Evolutionary conservation across 1,140 invertebrate genomes (phyloP), one percentile per base, ranked within the genome.

Genomic region (Drosophila pachea): DNA sequence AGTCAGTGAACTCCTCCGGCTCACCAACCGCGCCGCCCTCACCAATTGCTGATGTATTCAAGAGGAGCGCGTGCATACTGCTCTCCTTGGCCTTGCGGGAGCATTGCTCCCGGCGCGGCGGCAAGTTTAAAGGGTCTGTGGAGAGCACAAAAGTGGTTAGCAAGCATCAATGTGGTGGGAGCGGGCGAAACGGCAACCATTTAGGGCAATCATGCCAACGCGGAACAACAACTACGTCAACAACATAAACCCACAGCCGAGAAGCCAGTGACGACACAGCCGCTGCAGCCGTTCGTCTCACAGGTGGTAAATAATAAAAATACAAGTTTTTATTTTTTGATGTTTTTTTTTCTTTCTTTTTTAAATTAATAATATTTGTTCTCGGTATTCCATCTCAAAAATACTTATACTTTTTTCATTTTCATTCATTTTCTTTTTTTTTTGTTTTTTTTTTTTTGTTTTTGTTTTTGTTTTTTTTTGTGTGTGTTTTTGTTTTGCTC

Each of bases 41-140:
- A 59, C 68, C 72, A 50, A 47, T 68, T 40, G 50, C 43, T 53
- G 68, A 75, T 33, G 79, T 76, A 59, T 75, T 86, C 60, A 89
- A 74, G 22, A 87, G 78, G 35, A 88, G 61, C 35, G 78, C 78
- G 59, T 89, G 89, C 74, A 89, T 89, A 59, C 88, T 86, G 70
- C 83, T 87, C 53, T 86, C 92, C 87, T 94, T 94, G 29, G 93
- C 93, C 79, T 93, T 93, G 53, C 93, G 91, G 69, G 91, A 91
- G 16, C 91, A 92, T 58, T 91, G 91, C 89, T 94, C 93, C 48
- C 93, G 90, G 64, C 92, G 91, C 22, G 93, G 93, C 36, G 91
- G 90, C 64, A 91, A 75, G 59, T 89, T 83, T 66, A 91, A 81
- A 40, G 91, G 90, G 89, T 91, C 91, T 76, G 89, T 82, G 68